Evolutionary conservation across 2,888 invertebrate species (phyloP), one percentile per base, ranked within the genome.

Genomic region (Watsonalla binaria): DNA sequence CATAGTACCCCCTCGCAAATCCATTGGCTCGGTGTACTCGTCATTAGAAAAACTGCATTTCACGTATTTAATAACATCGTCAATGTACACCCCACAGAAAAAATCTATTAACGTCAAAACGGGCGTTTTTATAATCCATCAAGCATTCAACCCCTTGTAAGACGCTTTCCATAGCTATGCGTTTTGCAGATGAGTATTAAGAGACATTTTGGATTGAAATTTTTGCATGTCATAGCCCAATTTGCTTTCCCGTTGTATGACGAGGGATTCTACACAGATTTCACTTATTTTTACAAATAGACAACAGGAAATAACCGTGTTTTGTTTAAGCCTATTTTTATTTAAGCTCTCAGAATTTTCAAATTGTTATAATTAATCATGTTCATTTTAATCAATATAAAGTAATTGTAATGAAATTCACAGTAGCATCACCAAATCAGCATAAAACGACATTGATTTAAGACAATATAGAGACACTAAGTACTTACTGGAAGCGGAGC

Each of bases 31-130:
- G 65, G 70, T 63, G 62, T 60, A 56, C 51, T 62, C 68, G 74
- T 80, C 83, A 82, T 87, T 84, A 84, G 76, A 81, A 87, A 89
- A 90, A 86, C 76, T 86, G 89, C 90, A 88, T 87, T 78, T 90
- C 89, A 89, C 74, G 86, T 84, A 84, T 86, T 86, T 86, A 90
- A 90, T 88, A 87, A 85, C 79, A 74, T 78, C 82, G 76, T 82
- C 82, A 77, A 67, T 69, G 70, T 76, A 68, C 77, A 79, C 82
- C 86, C 84, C 70, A 76, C 72, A 76, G 72, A 74, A 80, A 77
- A 83, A 84, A 85, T 83, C 87, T 85, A 88, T 90, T 88, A 87
- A 79, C 82, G 90, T 88, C 86, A 81, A 75, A 75, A 78, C 65
- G 77, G 70, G 73, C 76, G 74, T 76, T 82, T 80, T 76, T 71